phyloP scores from a whole-genome alignment of 2,888 invertebrate genomes.

The Trilocha varians region DNA sequence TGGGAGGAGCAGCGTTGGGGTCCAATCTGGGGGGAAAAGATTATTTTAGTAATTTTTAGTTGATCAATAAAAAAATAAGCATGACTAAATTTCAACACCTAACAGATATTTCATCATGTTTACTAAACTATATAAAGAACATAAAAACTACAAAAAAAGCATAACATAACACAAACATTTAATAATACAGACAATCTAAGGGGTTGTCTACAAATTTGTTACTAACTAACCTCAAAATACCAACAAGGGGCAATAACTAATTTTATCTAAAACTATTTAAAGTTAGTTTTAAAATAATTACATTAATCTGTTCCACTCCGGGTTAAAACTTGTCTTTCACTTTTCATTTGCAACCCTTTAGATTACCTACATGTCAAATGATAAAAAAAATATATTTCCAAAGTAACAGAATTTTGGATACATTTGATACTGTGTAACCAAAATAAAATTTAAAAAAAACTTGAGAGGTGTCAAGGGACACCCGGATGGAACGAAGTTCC shows the following conservation, averaged over 20 bases:
- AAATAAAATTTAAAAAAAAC: too few relatives aligned
- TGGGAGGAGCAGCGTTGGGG: slow-evolving; percentile 15
- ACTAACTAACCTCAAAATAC: too few relatives aligned
- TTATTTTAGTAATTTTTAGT: neutral
- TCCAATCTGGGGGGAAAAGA: slow-evolving; percentile 34
- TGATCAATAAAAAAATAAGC: neutral
- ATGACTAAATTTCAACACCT: neutral
- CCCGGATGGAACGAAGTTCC: too few relatives aligned
- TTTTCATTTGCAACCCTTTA: neutral
- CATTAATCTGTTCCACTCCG: neutral
- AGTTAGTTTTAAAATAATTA: neutral
- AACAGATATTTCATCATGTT: too few relatives aligned
- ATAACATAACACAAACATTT: neutral
- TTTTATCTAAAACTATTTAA: too few relatives aligned
- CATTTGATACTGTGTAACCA: too few relatives aligned
- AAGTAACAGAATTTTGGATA: too few relatives aligned
- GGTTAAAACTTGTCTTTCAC: neutral
- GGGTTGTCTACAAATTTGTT: neutral
- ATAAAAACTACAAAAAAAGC: neutral
- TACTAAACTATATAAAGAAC: neutral
- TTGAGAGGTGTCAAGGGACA: too few relatives aligned
- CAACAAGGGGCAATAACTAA: too few relatives aligned
- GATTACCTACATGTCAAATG: slow-evolving; percentile 6
- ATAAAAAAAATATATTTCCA: too few relatives aligned
- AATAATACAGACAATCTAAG: neutral